Base-by-base conservation (phyloP, 1,140 invertebrate genomes). In the Maniola jurtina region DNA sequence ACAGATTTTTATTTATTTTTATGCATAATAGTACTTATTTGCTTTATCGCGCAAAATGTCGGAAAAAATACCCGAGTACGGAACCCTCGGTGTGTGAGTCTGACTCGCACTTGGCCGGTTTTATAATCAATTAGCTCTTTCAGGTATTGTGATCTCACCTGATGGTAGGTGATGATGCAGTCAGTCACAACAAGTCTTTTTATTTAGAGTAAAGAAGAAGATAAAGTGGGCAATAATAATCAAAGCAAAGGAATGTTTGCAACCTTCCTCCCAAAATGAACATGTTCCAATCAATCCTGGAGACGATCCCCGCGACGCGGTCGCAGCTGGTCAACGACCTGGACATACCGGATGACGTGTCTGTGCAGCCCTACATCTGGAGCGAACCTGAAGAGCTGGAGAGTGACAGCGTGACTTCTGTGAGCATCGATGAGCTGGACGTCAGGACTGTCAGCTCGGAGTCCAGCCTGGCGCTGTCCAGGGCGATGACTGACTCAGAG, bases 401-500 rank as follows among this genome's bases (percentile, higher is more conserved):
- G 16, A 79, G 75, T 38, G 81, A 79, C 16, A 81, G 79, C 56
- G 45, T 73, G 0, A 55, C 79, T 10, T 77, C 79, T 0, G 58
- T 68, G 16, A 75, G 63, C 45, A 34, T 64, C 5, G 79, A 70
- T 5, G 72, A 76, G 5, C 66, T 66, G 4, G 76, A 81, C 0
- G 58, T 62, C 0, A 64, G 40, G 5, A 75, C 79, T 7, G 15
- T 68, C 35, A 86, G 79, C 36, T 84, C 83, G 0, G 81, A 78
- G 47, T 87, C 84, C 0, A 89, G 86, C 45, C 54, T 86, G 5
- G 71, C 84, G 1, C 57, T 89, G 45, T 88, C 86, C 2, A 76
- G 84, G 11, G 84, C 86, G 34, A 79, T 88, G 82, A 87, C 86
- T 0, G 86, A 84, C 33, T 88, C 86, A 0, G 87, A 89, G 35